Conservation (phyloP, 2,888 invertebrate genomes). For the Nemurella pictetii region DNA sequence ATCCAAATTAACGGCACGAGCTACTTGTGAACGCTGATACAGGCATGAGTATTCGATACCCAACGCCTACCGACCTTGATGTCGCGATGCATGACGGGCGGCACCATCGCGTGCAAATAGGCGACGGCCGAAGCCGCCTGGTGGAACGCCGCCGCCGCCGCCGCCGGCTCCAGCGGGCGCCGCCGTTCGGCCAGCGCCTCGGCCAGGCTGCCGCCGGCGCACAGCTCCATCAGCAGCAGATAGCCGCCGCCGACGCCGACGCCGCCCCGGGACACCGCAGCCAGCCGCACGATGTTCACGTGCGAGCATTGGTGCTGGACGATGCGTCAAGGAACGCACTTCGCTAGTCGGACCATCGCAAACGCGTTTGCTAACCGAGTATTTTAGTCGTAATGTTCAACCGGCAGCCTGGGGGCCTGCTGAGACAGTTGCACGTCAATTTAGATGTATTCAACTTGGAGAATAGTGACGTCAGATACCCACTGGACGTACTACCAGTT, state of each 20-base stretch:
- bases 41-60: too few species aligned
- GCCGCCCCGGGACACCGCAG: slow-evolving; percentile 79
- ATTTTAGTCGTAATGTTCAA: slow-evolving; percentile 21
- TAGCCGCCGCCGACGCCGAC: slow-evolving; percentile 91
- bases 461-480: too few species aligned
- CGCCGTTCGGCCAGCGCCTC: slow-evolving; percentile 65
- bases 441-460: too few species aligned
- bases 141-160: slow-evolving; percentile 84
- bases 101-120: slow-evolving; percentile 88
- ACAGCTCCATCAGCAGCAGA: slow-evolving; percentile 89
- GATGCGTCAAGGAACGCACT: slow-evolving; percentile 1
- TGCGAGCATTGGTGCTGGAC: slow-evolving; percentile 57
- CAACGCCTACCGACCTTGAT: slow-evolving; percentile 67
- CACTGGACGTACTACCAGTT: too few species aligned
- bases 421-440: too few species aligned
- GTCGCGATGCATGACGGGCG: slow-evolving; percentile 94
- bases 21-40: too few species aligned
- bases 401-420: too few species aligned
- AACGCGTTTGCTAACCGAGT: too few species aligned
- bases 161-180: slow-evolving; percentile 65
- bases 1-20: too few species aligned
- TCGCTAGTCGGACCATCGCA: too few species aligned
- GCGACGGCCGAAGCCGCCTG: slow-evolving; percentile 88
- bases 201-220: slow-evolving; percentile 75
- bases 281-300: slow-evolving; percentile 87